Conservation (phyloP, 2,113 vertebrate species). For the Mola mola region DNA sequence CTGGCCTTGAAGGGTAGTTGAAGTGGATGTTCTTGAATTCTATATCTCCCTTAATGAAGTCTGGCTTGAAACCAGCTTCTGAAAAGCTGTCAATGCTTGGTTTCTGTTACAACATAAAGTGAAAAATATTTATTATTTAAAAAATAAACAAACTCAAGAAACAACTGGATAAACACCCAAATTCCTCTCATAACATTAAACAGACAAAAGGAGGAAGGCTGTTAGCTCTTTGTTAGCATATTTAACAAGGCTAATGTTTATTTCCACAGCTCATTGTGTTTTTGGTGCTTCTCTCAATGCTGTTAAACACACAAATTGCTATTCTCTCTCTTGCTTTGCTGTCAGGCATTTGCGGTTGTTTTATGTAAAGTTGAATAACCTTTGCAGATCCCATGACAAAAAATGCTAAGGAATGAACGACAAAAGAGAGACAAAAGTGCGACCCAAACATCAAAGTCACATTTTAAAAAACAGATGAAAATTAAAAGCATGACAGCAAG, state of each 20-base stretch:
- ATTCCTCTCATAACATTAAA: constrained; percentile 19
- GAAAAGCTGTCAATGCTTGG: constrained; percentile 93
- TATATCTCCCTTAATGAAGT: constrained; percentile 87
- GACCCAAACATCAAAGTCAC: no score
- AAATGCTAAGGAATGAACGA: no score
- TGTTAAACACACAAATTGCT: background rate
- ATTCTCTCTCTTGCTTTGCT: background rate
- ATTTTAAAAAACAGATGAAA: no score
- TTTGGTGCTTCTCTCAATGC: constrained; percentile 15
- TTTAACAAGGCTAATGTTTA: constrained; percentile 58
- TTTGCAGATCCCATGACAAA: no score
- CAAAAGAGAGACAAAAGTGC: no score
- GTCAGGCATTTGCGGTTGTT: constrained; percentile 2
- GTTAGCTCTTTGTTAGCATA: background rate
- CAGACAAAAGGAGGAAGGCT: constrained; percentile 71
- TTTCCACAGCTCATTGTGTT: constrained; percentile 38
- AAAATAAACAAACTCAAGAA: background rate
- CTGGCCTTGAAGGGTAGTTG: constrained; percentile 89
- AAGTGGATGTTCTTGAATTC: constrained; percentile 91
- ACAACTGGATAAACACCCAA: background rate
- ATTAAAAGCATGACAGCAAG: no score
- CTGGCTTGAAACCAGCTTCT: constrained; percentile 89
- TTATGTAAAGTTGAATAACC: background rate
- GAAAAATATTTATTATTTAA: constrained; percentile 5
- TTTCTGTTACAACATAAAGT: constrained; percentile 79